Percentiles rank a stretch among this genome's conserved stretches.
phyloP scores from a whole-genome alignment of 2,888 invertebrate genomes.

The Griposia aprilina region DNA sequence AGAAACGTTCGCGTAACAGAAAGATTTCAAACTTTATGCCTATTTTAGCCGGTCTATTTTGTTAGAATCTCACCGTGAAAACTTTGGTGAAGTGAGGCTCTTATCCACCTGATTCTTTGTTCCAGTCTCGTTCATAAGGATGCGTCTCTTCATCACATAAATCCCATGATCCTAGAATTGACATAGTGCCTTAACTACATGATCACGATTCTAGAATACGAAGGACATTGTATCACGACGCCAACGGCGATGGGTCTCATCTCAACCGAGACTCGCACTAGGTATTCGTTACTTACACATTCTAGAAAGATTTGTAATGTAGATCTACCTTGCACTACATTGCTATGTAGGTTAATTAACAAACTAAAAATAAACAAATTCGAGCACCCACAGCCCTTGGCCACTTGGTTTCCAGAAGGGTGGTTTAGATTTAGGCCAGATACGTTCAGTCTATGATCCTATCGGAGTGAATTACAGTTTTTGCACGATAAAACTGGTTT shows the following conservation, averaged over 20 bases:
- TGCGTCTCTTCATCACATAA: too few species aligned
- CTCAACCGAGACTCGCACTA: background rate
- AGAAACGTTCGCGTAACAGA: too few species aligned
- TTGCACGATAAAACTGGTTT: constrained; percentile 23
- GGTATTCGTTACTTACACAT: background rate
- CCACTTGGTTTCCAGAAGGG: constrained; percentile 39
- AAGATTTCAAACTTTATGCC: too few species aligned
- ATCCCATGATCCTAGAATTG: background rate
- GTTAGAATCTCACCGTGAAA: too few species aligned
- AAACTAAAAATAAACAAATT: constrained; percentile 35
- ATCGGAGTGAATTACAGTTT: constrained; percentile 50
- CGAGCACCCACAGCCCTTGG: constrained; percentile 50
- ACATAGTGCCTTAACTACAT: background rate
- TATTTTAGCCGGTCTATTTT: too few species aligned
- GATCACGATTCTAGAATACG: background rate
- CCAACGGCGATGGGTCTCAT: too few species aligned
- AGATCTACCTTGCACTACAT: constrained; percentile 53
- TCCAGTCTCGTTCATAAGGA: too few species aligned
- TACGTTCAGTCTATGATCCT: constrained; percentile 47
- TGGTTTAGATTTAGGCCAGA: constrained; percentile 63
- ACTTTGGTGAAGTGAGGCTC: too few species aligned
- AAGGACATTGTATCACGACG: background rate
- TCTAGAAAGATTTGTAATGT: constrained; percentile 1
- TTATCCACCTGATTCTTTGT: too few species aligned
- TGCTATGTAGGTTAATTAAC: constrained; percentile 57